Percentiles rank a stretch among this genome's conserved stretches.
phyloP scores from a whole-genome alignment of 1,140 invertebrate species.

The Drosophila ogumai region DNA sequence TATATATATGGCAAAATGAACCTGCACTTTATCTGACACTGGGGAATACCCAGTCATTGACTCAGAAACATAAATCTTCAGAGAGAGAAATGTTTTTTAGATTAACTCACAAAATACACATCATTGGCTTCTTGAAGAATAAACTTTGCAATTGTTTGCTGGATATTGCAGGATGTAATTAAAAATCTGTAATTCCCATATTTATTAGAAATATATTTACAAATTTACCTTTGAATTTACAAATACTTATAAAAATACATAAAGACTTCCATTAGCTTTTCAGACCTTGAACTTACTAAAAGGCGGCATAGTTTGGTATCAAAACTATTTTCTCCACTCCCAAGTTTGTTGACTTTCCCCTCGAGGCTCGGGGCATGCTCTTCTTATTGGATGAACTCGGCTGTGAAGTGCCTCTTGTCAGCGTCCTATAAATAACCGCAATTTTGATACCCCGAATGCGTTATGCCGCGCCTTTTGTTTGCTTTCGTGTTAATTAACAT shows the following conservation, averaged over 20 bases:
- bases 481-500: conserved; percentile 78
- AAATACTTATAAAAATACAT: too few relatives aligned
- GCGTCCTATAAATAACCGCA: conserved; percentile 61
- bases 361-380: conserved; percentile 22
- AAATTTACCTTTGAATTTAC: too few relatives aligned
- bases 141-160: neutral
- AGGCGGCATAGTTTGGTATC: conserved; percentile 13
- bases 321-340: conserved; percentile 15
- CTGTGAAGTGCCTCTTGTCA: conserved; percentile 58
- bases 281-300: conserved; percentile 32
- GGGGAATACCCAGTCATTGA: conserved; percentile 73
- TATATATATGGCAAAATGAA: conserved; percentile 40
- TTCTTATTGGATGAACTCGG: conserved; percentile 65
- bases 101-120: conserved; percentile 1
- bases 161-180: neutral
- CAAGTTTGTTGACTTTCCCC: conserved; percentile 70
- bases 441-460: conserved; percentile 40
- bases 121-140: too few relatives aligned
- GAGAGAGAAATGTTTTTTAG: neutral
- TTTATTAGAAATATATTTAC: too few relatives aligned
- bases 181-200: too few relatives aligned
- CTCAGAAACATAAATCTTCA: conserved; percentile 17
- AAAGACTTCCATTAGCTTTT: neutral
- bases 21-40: conserved; percentile 44
- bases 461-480: conserved; percentile 60